These are phyloP conservation scores for Cheilosia vulpina DNA, from an alignment of 2,888 invertebrate genomes.

Conservation along the genomic window DNA sequence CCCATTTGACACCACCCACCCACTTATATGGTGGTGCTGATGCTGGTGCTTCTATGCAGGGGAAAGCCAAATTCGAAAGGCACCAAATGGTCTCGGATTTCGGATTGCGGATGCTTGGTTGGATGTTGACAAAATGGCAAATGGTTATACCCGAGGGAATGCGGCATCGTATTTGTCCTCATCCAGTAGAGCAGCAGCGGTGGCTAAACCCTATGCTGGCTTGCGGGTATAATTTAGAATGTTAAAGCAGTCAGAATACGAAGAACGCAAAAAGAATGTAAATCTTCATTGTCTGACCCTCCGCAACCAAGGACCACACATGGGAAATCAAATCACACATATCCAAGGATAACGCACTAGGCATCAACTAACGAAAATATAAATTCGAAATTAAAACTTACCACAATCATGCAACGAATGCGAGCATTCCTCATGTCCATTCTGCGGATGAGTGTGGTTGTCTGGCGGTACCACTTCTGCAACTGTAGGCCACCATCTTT, in stretches of 20 bases:
- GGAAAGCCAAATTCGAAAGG: constrained; percentile 59
- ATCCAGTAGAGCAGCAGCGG: constrained; percentile 17
- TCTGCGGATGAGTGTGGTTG: constrained; percentile 81
- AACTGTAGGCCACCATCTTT: constrained; percentile 79
- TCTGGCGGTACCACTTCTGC: constrained; percentile 79
- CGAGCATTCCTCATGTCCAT: constrained; percentile 85
- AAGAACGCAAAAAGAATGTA: constrained; percentile 59
- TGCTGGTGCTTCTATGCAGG: constrained; percentile 11
- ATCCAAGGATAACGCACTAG: constrained; percentile 11
- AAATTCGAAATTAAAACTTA: constrained; percentile 77
- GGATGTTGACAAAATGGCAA: constrained; percentile 72
- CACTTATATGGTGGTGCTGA: constrained; percentile 22
- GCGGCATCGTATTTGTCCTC: constrained; percentile 56
- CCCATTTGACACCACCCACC: constrained; percentile 54
- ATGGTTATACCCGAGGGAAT: constrained; percentile 63
- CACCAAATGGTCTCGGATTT: constrained; percentile 69
- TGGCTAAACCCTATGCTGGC: constrained; percentile 37
- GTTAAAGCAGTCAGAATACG: constrained; percentile 58
- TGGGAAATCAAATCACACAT: constrained; percentile 77
- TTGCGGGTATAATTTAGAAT: constrained; percentile 67
- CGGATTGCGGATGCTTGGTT: constrained; percentile 60
- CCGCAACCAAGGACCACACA: constrained; percentile 65
- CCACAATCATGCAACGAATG: constrained; percentile 86
- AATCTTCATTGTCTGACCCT: constrained; percentile 72
- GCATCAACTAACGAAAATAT: constrained; percentile 12